Base-by-base conservation (phyloP, 1,140 invertebrate species). In the Brachystomella parvula region DNA sequence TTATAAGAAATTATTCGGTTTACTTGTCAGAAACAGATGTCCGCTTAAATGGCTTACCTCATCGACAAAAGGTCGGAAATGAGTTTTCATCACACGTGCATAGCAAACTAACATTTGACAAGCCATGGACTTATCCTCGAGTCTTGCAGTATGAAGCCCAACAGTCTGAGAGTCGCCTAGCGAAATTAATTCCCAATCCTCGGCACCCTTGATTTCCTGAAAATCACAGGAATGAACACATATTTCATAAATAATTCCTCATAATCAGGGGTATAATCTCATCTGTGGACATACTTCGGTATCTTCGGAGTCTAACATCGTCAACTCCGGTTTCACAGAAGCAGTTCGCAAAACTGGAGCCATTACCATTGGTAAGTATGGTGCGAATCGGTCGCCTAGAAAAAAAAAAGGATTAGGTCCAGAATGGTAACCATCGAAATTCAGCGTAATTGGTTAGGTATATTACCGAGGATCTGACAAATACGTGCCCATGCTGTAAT, bases 71-170 rank as follows among this genome's bases (percentile, higher is more conserved):
- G 64, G 68, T 61, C 71, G 32, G 53, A 73, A 73, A 63, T 69
- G 68, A 19, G 47, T 61, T 47, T 98, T 98, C 26, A 99, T 80
- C 79, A 99, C 96, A 29, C 93, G 83, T 0, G 96, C 96, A 77
- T 98, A 99, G 78, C 96, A 98, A 9, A 98, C 94, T 9, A 99
- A 80, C 96, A 99, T 99, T 78, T 97, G 94, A 77, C 96, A 99
- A 0, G 97, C 97, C 1, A 94, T 96, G 0, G 95, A 94, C 78
- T 99, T 99, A 75, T 99, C 96, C 79, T 99, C 97, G 63, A 99
- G 82, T 69, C 86, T 89, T 49, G 90, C 88, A 33, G 92, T 94
- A 74, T 89, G 87, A 47, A 94, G 92, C 49, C 90, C 92, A 76
- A 94, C 93, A 76, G 93, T 94, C 76, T 94, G 90, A 78, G 96